phyloP scores from a whole-genome alignment of 37 sponge, comb jelly and placozoan species.

The Petrosia ficiformis region DNA sequence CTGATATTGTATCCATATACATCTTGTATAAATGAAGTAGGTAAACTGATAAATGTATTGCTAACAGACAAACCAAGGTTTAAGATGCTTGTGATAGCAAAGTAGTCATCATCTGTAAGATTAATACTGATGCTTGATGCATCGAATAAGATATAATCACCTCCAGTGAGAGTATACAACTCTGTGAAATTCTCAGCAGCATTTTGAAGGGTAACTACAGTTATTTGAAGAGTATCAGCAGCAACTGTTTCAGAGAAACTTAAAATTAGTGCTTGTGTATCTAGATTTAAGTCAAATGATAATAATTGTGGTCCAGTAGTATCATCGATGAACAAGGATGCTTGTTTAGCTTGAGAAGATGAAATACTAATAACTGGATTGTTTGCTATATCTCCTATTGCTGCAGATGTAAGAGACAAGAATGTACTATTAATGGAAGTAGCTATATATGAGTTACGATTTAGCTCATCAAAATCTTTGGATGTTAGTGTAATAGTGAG shows the following conservation, averaged over 20 bases:
- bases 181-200: constrained; percentile 22
- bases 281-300: constrained; percentile 55
- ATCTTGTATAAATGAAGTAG: constrained; percentile 26
- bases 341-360: neutral
- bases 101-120: constrained; percentile 48
- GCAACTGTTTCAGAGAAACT: constrained; percentile 70
- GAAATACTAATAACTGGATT: constrained; percentile 38
- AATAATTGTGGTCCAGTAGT: constrained; percentile 42
- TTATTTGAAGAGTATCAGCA: constrained; percentile 25
- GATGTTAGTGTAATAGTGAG: constrained; percentile 32
- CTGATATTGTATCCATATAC: constrained; percentile 38
- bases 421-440: constrained; percentile 49
- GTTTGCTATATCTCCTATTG: constrained; percentile 40
- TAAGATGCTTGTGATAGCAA: constrained; percentile 34
- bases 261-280: constrained; percentile 29
- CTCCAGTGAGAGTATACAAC: constrained; percentile 56
- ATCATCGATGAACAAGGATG: constrained; percentile 31
- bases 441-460: constrained; percentile 44
- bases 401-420: constrained; percentile 38
- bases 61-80: constrained; percentile 30
- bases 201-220: constrained; percentile 68
- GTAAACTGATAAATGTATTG: constrained; percentile 63
- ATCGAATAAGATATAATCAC: constrained; percentile 13
- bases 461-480: constrained; percentile 60
- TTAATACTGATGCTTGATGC: constrained; percentile 50